Conservation (phyloP, 1,140 invertebrate genomes). For the Camponotus vicinus region DNA sequence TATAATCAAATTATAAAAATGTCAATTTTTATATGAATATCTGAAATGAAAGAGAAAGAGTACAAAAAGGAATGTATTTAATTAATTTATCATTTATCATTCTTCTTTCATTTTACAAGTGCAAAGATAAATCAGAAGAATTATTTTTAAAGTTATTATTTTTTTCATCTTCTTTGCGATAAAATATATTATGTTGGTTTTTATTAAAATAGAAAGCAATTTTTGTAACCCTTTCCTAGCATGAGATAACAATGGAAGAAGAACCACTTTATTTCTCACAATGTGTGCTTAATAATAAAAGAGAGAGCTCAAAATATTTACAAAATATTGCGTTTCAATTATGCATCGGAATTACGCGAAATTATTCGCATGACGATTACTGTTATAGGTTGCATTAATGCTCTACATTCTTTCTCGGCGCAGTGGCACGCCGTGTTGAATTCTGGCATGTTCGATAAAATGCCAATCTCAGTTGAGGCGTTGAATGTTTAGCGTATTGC, state of each 20-base stretch:
- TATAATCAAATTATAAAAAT: neutral
- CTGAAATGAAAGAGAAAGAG: neutral
- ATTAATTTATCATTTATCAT: neutral
- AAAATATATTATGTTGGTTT: neutral
- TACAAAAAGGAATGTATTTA: neutral
- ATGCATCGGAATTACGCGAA: constrained; percentile 4
- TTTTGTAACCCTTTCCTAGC: neutral
- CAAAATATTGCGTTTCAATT: neutral
- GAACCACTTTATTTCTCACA: neutral
- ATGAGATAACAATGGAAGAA: neutral
- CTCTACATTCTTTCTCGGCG: constrained; percentile 33
- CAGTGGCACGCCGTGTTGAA: constrained; percentile 31
- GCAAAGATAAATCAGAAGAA: neutral
- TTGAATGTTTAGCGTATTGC: constrained; percentile 35
- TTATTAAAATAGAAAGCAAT: constrained; percentile 8
- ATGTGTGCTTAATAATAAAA: neutral
- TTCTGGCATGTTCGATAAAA: constrained; percentile 57
- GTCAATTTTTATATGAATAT: neutral
- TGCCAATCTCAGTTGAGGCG: constrained; percentile 42
- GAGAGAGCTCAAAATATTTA: neutral
- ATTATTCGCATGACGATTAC: constrained; percentile 31
- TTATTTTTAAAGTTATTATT: neutral
- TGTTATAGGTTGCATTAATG: constrained; percentile 14
- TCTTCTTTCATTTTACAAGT: neutral
- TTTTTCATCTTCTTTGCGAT: neutral